Conservation (phyloP, 2,113 vertebrate genomes). For the Xyrauchen texanus region DNA sequence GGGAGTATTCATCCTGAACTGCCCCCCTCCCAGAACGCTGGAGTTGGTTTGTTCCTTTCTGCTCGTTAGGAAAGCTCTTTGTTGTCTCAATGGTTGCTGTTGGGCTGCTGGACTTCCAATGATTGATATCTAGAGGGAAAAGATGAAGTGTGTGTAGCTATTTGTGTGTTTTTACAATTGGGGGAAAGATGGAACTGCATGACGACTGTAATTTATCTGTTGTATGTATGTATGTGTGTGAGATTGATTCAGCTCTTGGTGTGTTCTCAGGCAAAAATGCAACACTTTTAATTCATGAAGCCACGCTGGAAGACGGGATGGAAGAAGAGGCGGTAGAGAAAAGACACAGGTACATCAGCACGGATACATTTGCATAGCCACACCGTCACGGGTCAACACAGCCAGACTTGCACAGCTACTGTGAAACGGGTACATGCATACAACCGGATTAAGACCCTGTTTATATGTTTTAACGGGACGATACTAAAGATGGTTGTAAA, state of each 20-base stretch:
- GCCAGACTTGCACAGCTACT: no score
- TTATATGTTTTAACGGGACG: no score
- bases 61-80: constrained; percentile 53
- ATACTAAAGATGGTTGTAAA: no score
- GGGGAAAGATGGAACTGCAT: no score
- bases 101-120: constrained; percentile 26
- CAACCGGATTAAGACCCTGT: no score
- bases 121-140: constrained; percentile 58
- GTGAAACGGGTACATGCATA: no score
- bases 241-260: constrained; percentile 5
- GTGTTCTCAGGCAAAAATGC: constrained; percentile 80
- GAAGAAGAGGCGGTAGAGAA: constrained; percentile 90
- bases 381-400: no score
- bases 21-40: constrained; percentile 19
- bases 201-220: neutral
- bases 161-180: neutral
- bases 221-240: neutral
- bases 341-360: constrained; percentile 83
- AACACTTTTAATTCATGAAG: constrained; percentile 91
- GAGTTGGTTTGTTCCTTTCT: constrained; percentile 21
- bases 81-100: constrained; percentile 26
- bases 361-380: neutral
- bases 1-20: constrained; percentile 34
- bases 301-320: constrained; percentile 91
- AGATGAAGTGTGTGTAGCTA: neutral